Percentiles rank a stretch among this genome's conserved stretches.
These are phyloP conservation scores for Zaprionus gabonicus DNA, from an alignment of 1,140 invertebrate species.

Conservation along the genomic window DNA sequence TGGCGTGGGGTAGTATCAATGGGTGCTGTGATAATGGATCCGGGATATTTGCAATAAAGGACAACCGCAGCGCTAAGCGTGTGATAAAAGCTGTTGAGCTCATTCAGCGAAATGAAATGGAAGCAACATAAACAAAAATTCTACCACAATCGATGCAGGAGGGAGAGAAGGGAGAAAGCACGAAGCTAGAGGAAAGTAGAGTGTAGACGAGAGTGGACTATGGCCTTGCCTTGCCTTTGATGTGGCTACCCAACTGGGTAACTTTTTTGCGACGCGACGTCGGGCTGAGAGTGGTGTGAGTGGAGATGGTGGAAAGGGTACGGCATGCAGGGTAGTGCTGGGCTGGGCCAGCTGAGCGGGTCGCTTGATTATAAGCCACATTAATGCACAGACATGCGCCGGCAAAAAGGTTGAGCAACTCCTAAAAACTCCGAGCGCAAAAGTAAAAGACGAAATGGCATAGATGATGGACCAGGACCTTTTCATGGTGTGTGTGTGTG, in stretches of 20 bases:
- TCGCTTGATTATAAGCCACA: constrained; percentile 79
- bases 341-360: neutral
- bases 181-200: neutral
- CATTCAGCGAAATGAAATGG: constrained; percentile 57
- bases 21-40: constrained; percentile 5
- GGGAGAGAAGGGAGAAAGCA: neutral
- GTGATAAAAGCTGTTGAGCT: constrained; percentile 52
- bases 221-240: constrained; percentile 63
- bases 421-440: constrained; percentile 37
- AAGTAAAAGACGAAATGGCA: constrained; percentile 53
- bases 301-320: constrained; percentile 2
- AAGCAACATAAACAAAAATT: constrained; percentile 68
- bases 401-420: constrained; percentile 47
- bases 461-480: constrained; percentile 27
- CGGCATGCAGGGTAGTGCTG: neutral
- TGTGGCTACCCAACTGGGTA: constrained; percentile 65
- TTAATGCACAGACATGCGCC: constrained; percentile 79
- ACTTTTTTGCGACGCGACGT: constrained; percentile 42
- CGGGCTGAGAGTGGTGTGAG: no score
- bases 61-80: constrained; percentile 58
- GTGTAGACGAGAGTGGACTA: neutral
- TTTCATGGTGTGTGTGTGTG: neutral
- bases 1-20: constrained; percentile 19
- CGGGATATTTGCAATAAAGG: constrained; percentile 44
- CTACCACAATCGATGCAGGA: constrained; percentile 63